Base-by-base conservation (phyloP, 30 jellyfish, hydroid and myxozoan species). In the Hydractinia symbiolongicarpus region DNA sequence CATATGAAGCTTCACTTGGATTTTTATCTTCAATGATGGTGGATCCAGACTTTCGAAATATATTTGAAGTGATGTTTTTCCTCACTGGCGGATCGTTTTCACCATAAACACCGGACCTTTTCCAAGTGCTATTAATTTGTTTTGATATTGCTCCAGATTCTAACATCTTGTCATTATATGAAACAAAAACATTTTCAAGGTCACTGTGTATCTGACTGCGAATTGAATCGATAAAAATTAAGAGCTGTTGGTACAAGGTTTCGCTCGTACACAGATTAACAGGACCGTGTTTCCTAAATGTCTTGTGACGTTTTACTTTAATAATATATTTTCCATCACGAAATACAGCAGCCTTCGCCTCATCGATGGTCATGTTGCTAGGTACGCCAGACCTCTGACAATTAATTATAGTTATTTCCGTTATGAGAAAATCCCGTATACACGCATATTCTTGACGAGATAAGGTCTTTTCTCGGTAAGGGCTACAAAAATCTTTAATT, bases 51-150 rank as follows among this genome's bases (percentile, higher is more conserved):
- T 58, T 58, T 16, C 69, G 69, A 16, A 58, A 58, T 58, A 58
- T 58, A 16, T 58, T 58, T 13, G 17, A 11, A 11, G 69, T 58
- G 15, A 58, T 16, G 19, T 58, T 58, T 16, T 58, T 58, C 69
- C 69, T 13, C 17, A 58, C 69, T 58, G 69, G 69, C 3, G 69
- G 69, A 58, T 58, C 69, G 19, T 58, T 58, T 58, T 58, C 69
- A 16, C 69, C 19, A 16, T 58, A 58, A 16, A 58, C 69, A 11
- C 69, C 69, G 15, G 69, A 13, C 69, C 19, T 58, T 16, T 58
- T 58, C 69, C 69, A 58, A 58, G 19, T 16, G 19, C 69, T 58
- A 16, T 58, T 58, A 58, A 58, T 58, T 16, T 58, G 69, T 58
- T 58, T 58, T 1, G 69, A 58, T 58, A 58, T 58, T 58, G 69